Evolutionary conservation across 2,888 invertebrate genomes (phyloP), one percentile per base, ranked within the genome.

Genomic region (Watsonalla cultraria): DNA sequence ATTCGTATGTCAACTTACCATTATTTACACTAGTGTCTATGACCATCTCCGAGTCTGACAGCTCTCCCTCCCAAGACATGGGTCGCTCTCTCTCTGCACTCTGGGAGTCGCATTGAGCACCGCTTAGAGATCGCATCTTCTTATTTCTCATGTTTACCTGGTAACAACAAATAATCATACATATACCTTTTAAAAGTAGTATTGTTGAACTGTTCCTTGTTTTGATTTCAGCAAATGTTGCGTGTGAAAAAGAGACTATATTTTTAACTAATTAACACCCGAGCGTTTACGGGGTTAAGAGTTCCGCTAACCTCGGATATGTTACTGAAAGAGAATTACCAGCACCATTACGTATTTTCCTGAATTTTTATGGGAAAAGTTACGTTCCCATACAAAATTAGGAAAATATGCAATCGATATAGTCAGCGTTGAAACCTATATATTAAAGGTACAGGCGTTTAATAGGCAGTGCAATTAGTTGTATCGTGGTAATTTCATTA

Each of bases 1-100:
- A n/a, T n/a, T 24, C 24, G 24, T 24, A 24, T 24, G 24, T 24
- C 24, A 24, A 58, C 72, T 70, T 56, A 88, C 90, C 89, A 57
- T 89, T 89, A 59, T 79, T 84, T 11, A 75, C 79, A 57, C 83
- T 85, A 8, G 90, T 90, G 66, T 90, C 90, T 59, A 90, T 90
- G 57, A 90, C 90, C 85, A 93, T 93, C 64, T 96, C 96, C n/a
- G 95, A 94, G 76, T 97, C 97, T 2, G 97, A 97, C 9, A 97
- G 92, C 80, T 97, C 97, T 7, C 97, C 97, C 82, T 97, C 97
- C 97, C 97, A 97, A 7, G 97, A 97, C 97, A 98, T 98, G 50
- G 97, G 97, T 52, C 97, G 66, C 64, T 91, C 90, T 14, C 87
- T 77, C 55, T 90, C 90, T 59, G 78, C 83, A 56, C 80, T 78